phyloP scores from a whole-genome alignment of 2,797 vertebrate species.

The Oreonectes daqikongensis region DNA sequence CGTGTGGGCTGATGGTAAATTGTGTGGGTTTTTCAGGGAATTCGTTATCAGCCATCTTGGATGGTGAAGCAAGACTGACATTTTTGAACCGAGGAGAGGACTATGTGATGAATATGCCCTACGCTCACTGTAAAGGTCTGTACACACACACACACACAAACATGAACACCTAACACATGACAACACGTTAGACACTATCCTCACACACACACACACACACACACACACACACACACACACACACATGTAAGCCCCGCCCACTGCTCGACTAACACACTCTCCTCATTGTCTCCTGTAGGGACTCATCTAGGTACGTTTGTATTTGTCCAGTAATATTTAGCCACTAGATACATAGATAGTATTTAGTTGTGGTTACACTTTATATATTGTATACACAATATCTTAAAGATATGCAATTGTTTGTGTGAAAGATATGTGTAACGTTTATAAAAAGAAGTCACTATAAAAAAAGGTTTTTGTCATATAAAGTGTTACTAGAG shows the following conservation, averaged over 20 bases:
- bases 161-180: neutral
- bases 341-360: neutral
- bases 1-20: neutral
- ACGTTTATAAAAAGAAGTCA: neutral
- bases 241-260: neutral
- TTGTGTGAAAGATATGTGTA: too few species aligned
- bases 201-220: neutral
- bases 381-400: neutral
- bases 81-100: slow-evolving; percentile 97
- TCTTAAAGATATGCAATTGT: too few species aligned
- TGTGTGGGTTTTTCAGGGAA: slow-evolving; percentile 80
- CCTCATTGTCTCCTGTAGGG: slow-evolving; percentile 38
- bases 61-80: slow-evolving; percentile 91
- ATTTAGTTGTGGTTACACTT: slow-evolving; percentile 23
- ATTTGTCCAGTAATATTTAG: neutral
- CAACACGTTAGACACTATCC: neutral
- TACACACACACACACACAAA: neutral
- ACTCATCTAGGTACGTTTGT: slow-evolving; percentile 39
- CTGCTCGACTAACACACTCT: slow-evolving; percentile 5
- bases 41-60: slow-evolving; percentile 94
- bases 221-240: neutral
- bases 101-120: slow-evolving; percentile 98
- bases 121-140: slow-evolving; percentile 98
- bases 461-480: neutral
- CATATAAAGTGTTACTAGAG: slow-evolving; percentile 13